Evolutionary conservation across 2,113 vertebrate species (phyloP).

Genomic region (Microcebus ravelobensis): DNA sequence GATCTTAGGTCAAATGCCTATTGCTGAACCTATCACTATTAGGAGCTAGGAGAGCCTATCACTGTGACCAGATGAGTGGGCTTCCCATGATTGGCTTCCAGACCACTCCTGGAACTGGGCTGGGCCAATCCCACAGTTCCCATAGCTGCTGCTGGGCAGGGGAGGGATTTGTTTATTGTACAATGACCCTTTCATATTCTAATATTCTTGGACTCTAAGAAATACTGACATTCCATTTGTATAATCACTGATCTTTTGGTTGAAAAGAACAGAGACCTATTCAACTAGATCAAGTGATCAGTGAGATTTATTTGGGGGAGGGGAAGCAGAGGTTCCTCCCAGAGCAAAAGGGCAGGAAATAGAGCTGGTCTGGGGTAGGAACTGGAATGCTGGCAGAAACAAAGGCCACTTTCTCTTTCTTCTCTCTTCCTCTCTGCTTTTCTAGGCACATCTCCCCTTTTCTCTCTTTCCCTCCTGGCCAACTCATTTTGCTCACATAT

Average conservation of each 20-base stretch:
- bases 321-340: background rate
- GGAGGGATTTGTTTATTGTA: background rate
- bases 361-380: background rate
- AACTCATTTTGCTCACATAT: background rate
- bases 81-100: background rate
- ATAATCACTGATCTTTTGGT: slow-evolving; percentile 1
- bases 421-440: background rate
- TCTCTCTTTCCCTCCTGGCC: background rate
- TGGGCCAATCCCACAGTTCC: background rate
- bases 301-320: background rate
- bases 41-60: background rate
- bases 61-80: background rate
- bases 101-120: background rate
- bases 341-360: background rate
- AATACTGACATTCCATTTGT: background rate
- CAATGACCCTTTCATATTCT: background rate
- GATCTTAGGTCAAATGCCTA: background rate
- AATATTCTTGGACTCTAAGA: background rate
- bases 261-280: slow-evolving; percentile 10
- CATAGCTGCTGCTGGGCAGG: background rate
- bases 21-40: background rate
- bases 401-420: background rate
- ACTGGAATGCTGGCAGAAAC: background rate
- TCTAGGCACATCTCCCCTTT: background rate
- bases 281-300: background rate